Evolutionary conservation across 2,797 vertebrate species (phyloP).

Genomic region (Sphenopsis melanotis): DNA sequence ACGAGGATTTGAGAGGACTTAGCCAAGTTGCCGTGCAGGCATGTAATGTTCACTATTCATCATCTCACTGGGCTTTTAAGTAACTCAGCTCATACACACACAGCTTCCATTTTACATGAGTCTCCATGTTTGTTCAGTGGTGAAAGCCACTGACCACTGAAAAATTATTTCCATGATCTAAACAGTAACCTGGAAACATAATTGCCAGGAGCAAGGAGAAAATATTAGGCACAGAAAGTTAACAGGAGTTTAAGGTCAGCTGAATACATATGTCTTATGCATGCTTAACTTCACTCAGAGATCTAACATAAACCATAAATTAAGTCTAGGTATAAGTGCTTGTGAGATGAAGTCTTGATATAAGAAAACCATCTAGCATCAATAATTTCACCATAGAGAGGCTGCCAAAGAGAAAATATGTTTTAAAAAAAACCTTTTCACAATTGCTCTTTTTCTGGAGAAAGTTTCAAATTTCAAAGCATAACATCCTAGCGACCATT

Average conservation of each 20-base stretch:
- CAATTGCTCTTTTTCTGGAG: not conserved
- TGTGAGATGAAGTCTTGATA: not conserved
- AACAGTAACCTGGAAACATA: not conserved
- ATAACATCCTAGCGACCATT: not conserved
- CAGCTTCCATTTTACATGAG: not conserved
- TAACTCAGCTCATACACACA: not conserved
- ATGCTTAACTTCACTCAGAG: not conserved
- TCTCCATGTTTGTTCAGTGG: not conserved
- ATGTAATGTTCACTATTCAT: not conserved
- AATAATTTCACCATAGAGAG: not conserved
- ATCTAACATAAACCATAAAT: not conserved
- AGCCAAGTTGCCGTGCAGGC: not conserved
- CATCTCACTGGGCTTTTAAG: not conserved
- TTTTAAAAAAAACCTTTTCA: not conserved
- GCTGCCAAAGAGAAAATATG: not conserved
- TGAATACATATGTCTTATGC: not conserved
- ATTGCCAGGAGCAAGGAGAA: not conserved
- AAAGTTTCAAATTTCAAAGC: slow-evolving; percentile 21
- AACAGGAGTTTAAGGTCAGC: not conserved
- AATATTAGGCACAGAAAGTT: not conserved
- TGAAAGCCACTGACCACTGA: not conserved
- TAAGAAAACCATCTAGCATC: not conserved
- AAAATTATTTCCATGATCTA: not conserved
- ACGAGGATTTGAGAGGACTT: not conserved
- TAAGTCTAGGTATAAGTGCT: not conserved